A percentile compares a stretch with the other conserved stretches of the same genome.
Evolutionary conservation across 2,888 invertebrate genomes (phyloP).

Genomic region (Hartigia nigra): DNA sequence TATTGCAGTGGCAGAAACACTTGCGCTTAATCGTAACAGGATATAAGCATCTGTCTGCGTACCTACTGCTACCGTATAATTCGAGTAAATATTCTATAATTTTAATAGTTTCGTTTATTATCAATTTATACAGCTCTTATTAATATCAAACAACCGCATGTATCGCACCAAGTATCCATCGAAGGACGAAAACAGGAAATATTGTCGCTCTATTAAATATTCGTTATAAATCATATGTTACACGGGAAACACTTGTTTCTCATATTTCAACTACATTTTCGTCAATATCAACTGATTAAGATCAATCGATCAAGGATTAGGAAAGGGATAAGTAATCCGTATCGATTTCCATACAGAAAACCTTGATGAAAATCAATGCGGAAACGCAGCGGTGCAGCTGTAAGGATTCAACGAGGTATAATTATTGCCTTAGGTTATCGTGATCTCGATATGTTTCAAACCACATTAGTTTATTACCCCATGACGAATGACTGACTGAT

Average conservation of each 20-base stretch:
- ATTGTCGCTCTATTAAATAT: neutral
- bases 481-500: neutral
- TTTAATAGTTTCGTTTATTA: neutral
- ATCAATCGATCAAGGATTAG: neutral
- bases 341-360: neutral
- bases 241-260: neutral
- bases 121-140: neutral
- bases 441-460: constrained; percentile 3
- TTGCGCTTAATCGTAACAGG: neutral
- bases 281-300: neutral
- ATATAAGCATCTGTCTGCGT: neutral
- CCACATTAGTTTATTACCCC: neutral
- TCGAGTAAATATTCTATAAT: neutral
- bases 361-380: neutral
- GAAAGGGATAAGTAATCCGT: neutral
- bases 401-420: neutral
- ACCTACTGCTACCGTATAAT: neutral
- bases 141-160: neutral
- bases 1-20: neutral
- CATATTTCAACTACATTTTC: neutral
- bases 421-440: neutral
- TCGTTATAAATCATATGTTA: neutral
- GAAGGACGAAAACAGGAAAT: neutral
- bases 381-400: neutral
- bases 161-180: neutral